Base-by-base conservation (phyloP, 2,113 vertebrate genomes). In the Otocyon megalotis region DNA sequence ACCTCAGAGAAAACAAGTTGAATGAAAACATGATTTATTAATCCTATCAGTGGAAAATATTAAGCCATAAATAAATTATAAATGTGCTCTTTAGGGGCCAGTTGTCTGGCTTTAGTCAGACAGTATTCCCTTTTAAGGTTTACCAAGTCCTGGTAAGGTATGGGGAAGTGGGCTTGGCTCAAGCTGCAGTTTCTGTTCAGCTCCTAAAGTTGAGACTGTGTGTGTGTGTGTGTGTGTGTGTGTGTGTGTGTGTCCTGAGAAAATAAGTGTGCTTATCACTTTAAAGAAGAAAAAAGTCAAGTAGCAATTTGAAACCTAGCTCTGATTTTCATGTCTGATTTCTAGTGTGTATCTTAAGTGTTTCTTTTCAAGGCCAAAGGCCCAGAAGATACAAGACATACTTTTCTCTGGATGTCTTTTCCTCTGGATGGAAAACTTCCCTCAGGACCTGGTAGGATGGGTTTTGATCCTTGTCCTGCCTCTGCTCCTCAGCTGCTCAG, bases 41-140 rank as follows among this genome's bases (percentile, higher is more conserved):
- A 98, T 94, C 95, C 96, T 98, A 97, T 98, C 97, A 97, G 84
- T 97, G 97, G 93, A 96, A 98, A 98, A 98, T 98, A 98, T 98
- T 98, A 97, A 98, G 91, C 94, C 97, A 97, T 97, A 98, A 98
- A 98, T 98, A 98, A 98, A 98, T 98, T 98, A 98, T 93, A 95
- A 87, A 97, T 96, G 96, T 97, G 93, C 82, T 97, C 96, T 97
- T 98, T 96, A 97, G 97, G 94, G 97, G 93, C 98, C 88, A 97
- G 97, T 97, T 97, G 97, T 97, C 97, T 98, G 97, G 97, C 72
- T 97, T 94, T 60, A 93, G 94, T 96, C 95, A 97, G 96, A 98
- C 96, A 96, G 97, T 97, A 90, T 98, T 97, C 97, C 97, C 82
- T 97, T 96, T 96, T 97, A 96, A 98, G 95, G 94, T 96, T 96